Evolutionary conservation across 2,113 vertebrate genomes (phyloP).

Genomic region (Ctenodactylus gundi): DNA sequence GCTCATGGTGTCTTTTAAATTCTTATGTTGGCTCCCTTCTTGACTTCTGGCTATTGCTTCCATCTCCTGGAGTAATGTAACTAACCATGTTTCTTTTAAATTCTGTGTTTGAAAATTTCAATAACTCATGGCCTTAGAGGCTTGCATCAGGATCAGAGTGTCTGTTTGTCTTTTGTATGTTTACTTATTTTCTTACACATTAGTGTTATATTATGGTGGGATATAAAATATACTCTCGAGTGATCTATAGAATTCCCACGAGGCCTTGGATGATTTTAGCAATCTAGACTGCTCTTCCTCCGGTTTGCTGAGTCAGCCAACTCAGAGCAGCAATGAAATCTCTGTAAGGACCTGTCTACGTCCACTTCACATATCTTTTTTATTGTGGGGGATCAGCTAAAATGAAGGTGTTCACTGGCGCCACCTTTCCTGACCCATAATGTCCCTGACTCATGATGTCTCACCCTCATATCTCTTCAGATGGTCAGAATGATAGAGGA

Average conservation of each 20-base stretch:
- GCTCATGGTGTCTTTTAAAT: neutral
- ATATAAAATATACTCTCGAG: neutral
- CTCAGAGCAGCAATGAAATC: neutral
- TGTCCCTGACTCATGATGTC: neutral
- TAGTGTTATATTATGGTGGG: neutral
- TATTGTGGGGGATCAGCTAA: neutral
- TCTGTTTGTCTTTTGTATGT: neutral
- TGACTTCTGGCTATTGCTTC: neutral
- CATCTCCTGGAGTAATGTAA: neutral
- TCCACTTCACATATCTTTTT: neutral
- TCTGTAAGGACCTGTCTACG: rapidly evolving
- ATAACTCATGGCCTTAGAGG: neutral
- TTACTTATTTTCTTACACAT: neutral
- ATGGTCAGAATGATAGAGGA: neutral
- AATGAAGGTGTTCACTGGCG: neutral
- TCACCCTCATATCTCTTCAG: too few relatives aligned
- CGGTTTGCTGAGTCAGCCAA: neutral
- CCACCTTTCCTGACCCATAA: rapidly evolving
- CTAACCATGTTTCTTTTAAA: neutral
- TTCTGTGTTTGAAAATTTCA: neutral
- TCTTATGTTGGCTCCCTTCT: neutral
- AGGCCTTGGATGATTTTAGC: neutral
- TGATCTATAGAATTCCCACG: neutral
- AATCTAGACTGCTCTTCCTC: neutral
- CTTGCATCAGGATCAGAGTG: neutral